Conservation (phyloP, 1,140 invertebrate genomes). For the Xylocopa sonorina region DNA sequence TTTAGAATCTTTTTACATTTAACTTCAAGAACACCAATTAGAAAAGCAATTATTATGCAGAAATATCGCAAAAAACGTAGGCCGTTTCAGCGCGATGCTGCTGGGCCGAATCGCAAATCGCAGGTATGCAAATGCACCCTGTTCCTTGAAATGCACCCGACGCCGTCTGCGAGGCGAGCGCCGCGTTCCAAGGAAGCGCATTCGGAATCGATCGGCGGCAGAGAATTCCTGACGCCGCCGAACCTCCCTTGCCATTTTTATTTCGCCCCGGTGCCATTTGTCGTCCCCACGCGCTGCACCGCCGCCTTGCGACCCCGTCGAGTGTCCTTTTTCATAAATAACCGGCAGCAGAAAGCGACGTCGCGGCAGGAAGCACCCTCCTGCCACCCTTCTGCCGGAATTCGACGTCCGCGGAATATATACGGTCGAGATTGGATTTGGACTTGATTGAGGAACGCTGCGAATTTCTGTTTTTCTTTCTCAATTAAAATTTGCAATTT, state of each 20-base stretch:
- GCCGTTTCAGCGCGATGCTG: neutral
- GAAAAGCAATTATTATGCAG: no score
- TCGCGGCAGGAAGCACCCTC: neutral
- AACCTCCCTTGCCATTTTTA: slow-evolving; percentile 23
- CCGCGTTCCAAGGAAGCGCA: slow-evolving; percentile 38
- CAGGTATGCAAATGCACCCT: slow-evolving; percentile 56
- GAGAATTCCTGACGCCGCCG: slow-evolving; percentile 29
- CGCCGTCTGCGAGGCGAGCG: slow-evolving; percentile 3
- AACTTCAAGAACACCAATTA: no score
- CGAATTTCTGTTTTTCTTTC: neutral
- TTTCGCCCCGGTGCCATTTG: neutral
- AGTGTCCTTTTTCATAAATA: slow-evolving; percentile 46
- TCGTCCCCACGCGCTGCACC: neutral
- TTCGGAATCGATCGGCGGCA: slow-evolving; percentile 38
- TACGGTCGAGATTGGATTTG: slow-evolving; percentile 11
- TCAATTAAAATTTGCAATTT: no score
- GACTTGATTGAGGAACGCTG: neutral
- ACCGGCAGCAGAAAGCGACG: slow-evolving; percentile 17
- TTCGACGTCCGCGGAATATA: slow-evolving; percentile 16
- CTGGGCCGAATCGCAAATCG: slow-evolving; percentile 53
- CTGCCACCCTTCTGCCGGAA: neutral
- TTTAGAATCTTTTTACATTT: no score
- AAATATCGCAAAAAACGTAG: no score
- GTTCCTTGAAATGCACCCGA: slow-evolving; percentile 42
- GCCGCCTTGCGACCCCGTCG: neutral